Evolutionary conservation across 2,888 invertebrate genomes (phyloP).

Genomic region (Watsonalla binaria): DNA sequence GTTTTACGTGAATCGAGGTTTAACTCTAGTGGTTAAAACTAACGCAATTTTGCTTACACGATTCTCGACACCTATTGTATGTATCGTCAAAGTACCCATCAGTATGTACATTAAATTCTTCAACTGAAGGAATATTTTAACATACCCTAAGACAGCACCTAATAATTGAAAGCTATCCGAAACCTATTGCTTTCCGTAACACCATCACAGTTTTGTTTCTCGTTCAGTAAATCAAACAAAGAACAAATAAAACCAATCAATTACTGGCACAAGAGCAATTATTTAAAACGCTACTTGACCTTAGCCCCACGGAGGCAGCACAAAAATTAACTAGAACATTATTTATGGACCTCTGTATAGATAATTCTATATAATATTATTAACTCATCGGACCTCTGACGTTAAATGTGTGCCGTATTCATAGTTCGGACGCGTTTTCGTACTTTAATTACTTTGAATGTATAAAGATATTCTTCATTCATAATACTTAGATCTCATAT

Average conservation of each 20-base stretch:
- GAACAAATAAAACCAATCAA: constrained; percentile 54
- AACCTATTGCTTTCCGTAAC: constrained; percentile 36
- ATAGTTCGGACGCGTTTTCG: constrained; percentile 19
- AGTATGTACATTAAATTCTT: neutral
- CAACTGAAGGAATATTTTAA: neutral
- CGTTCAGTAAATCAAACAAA: constrained; percentile 46
- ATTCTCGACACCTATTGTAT: too few species aligned
- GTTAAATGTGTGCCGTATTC: constrained; percentile 36
- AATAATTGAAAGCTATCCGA: constrained; percentile 32
- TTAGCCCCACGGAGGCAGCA: constrained; percentile 45
- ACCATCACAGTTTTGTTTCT: constrained; percentile 18
- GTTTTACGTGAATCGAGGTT: too few species aligned
- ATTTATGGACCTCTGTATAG: constrained; percentile 51
- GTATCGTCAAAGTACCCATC: too few species aligned
- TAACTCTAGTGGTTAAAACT: too few species aligned
- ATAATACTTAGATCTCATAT: too few species aligned
- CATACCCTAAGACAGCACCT: constrained; percentile 4
- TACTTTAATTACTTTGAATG: constrained; percentile 26
- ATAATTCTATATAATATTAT: constrained; percentile 58
- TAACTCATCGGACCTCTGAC: constrained; percentile 52
- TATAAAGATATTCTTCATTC: neutral
- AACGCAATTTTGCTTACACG: too few species aligned
- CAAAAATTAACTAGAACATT: constrained; percentile 59
- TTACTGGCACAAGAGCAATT: constrained; percentile 51
- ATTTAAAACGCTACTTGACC: constrained; percentile 59